A percentile compares a stretch with the other conserved stretches of the same genome.
phyloP scores from a whole-genome alignment of 1,140 invertebrate species.

The Epicauta chinensis region DNA sequence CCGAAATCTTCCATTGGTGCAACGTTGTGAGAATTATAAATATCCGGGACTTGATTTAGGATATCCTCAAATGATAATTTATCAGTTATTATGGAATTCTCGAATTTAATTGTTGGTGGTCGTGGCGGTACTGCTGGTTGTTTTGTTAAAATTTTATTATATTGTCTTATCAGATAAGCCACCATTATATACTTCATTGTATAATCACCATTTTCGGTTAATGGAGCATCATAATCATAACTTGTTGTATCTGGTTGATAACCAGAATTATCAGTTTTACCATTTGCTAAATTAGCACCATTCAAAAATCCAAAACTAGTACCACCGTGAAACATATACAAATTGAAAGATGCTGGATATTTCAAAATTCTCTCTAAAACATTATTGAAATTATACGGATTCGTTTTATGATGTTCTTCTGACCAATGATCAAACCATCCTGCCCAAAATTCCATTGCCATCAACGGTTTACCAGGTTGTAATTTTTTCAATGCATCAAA shows the following conservation, averaged over 20 bases:
- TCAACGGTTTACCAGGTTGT: constrained; percentile 51
- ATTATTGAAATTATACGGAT: constrained; percentile 9
- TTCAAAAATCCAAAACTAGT: constrained; percentile 63
- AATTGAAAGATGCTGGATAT: constrained; percentile 51
- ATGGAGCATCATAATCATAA: constrained; percentile 47
- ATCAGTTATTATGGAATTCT: constrained; percentile 22
- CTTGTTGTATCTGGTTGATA: constrained; percentile 48
- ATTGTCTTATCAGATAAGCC: constrained; percentile 34
- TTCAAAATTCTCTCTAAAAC: constrained; percentile 28
- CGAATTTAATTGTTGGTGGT: constrained; percentile 34
- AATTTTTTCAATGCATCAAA: constrained; percentile 42
- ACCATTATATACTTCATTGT: constrained; percentile 42
- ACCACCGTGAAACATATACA: constrained; percentile 66
- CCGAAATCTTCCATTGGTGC: constrained; percentile 50
- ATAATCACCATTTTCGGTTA: constrained; percentile 46
- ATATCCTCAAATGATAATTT: constrained; percentile 35
- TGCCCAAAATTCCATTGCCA: constrained; percentile 61
- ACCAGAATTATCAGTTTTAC: constrained; percentile 18
- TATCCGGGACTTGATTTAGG: constrained; percentile 24
- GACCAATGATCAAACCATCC: constrained; percentile 54
- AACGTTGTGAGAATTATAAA: constrained; percentile 18
- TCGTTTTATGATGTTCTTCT: constrained; percentile 22
- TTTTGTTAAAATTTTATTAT: constrained; percentile 39
- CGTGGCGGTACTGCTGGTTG: constrained; percentile 34
- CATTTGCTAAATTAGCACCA: constrained; percentile 46